Evolutionary conservation across 2,113 vertebrate genomes (phyloP), one percentile per base, ranked within the genome.

Genomic region (Recurvirostra avosetta): DNA sequence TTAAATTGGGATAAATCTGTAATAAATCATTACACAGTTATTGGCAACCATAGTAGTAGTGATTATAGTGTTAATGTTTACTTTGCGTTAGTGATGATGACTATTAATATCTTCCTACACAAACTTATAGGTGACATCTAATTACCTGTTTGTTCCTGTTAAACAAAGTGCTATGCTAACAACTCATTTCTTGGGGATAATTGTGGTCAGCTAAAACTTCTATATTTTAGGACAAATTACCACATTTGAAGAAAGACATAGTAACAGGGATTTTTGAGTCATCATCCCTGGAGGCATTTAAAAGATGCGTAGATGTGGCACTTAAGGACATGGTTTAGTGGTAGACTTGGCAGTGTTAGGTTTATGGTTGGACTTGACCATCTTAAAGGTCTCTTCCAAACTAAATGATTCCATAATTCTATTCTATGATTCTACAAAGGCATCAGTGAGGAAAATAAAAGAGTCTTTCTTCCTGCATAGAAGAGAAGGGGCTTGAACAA

Each of bases 21-120:
- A 84, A 86, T 79, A 96, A 93, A 92, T 81, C 45, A 41, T 80
- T 71, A 77, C 43, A 68, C 38, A 84, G 68, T 91, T 93, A 91
- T 20, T 1, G 0, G 59, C 88, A 94, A 83, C 63, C 8, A 3
- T 9, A 47, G 53, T 38, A 95, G 52, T 40, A 77, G 59, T 59
- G 41, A 86, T 66, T 83, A 77, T 20, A 74, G 50, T 55, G 76
- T 88, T 96, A 84, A 88, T 58, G 61, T 92, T 95, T 86, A 73
- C 50, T 67, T 91, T 63, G 36, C 1, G 0, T 67, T 92, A 72
- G 43, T 61, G 40, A 68, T 74, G 11, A 74, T n/a, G 13, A 78
- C 52, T 72, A 29, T 56, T 62, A 62, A 18, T 56, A 27, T 92
- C 92, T 92, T 86, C 34, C 47, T 59, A 52, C 11, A 26, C 34